phyloP scores from a whole-genome alignment of 2,888 invertebrate genomes.

The Clivina fossor region DNA sequence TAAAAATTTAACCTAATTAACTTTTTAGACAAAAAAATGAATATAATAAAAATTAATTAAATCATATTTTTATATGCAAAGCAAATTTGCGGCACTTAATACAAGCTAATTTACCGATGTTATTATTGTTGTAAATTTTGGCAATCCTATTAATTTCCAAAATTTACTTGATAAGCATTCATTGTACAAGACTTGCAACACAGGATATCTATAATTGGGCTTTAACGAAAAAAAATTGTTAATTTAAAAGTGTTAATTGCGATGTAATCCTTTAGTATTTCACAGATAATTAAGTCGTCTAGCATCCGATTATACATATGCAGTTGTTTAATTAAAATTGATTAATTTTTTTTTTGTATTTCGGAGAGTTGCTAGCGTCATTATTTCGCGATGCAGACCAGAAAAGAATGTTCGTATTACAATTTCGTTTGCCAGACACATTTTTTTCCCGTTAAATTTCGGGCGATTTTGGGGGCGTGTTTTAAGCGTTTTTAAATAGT shows the following conservation, averaged over 20 bases:
- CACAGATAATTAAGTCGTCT: conserved; percentile 25
- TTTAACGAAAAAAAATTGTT: conserved; percentile 1
- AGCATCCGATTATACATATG: conserved; percentile 26
- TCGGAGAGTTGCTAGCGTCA: not conserved
- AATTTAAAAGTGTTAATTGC: conserved; percentile 22
- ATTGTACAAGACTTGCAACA: no score
- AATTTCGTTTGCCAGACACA: not conserved
- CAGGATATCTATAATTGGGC: not conserved
- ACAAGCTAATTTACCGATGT: no score
- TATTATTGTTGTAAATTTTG: no score
- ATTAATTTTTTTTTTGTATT: conserved; percentile 18
- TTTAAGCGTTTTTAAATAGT: conserved; percentile 22
- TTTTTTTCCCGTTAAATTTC: conserved; percentile 8
- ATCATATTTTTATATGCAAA: no score
- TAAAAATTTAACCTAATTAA: no score
- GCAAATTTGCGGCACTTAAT: no score
- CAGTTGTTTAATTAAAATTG: conserved; percentile 29
- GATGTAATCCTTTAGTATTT: conserved; percentile 20
- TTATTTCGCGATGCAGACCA: conserved; percentile 5
- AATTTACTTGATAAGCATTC: no score
- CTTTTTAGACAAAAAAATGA: no score
- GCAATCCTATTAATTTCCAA: no score
- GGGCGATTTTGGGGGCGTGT: conserved; percentile 18
- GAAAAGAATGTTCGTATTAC: not conserved
- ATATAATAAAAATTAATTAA: no score